Evolutionary conservation across 2,113 vertebrate genomes (phyloP).

Genomic region (Mirza zaza): DNA sequence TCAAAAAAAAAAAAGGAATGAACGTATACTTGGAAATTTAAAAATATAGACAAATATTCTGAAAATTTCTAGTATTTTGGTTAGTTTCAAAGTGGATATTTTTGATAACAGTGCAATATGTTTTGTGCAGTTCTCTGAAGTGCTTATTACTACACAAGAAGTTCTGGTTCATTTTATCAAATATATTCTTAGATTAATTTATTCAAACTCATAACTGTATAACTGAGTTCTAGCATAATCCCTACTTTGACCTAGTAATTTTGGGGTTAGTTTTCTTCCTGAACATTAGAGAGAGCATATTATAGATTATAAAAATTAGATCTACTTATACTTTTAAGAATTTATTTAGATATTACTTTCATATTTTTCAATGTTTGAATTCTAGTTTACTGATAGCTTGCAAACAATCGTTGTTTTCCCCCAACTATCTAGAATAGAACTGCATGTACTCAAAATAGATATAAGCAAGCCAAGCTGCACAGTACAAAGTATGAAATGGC

Average conservation of each 20-base stretch:
- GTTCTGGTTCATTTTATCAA: background rate
- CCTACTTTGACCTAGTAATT: background rate
- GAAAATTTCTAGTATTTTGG: background rate
- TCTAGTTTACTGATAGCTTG: constrained; percentile 19
- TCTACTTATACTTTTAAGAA: constrained; percentile 28
- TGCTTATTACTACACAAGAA: background rate
- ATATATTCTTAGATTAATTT: background rate
- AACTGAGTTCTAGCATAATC: background rate
- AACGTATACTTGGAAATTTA: constrained; percentile 1
- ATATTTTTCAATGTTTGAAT: constrained; percentile 13
- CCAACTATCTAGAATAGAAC: background rate
- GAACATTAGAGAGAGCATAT: background rate
- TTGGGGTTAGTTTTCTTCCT: background rate
- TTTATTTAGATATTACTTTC: background rate
- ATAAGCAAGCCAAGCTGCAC: background rate
- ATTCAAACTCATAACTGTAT: background rate
- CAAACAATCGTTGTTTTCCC: background rate
- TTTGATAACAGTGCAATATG: background rate
- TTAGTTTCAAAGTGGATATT: constrained; percentile 35
- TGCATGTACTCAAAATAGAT: background rate
- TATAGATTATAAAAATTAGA: background rate
- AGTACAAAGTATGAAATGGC: background rate
- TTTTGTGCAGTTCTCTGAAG: background rate
- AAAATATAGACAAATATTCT: constrained; percentile 19
- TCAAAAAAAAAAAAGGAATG: background rate